These are phyloP conservation scores for Cladorhizidae sp. DNA, from an alignment of 37 sponge, comb jelly and placozoan genomes.

Conservation along the genomic window DNA sequence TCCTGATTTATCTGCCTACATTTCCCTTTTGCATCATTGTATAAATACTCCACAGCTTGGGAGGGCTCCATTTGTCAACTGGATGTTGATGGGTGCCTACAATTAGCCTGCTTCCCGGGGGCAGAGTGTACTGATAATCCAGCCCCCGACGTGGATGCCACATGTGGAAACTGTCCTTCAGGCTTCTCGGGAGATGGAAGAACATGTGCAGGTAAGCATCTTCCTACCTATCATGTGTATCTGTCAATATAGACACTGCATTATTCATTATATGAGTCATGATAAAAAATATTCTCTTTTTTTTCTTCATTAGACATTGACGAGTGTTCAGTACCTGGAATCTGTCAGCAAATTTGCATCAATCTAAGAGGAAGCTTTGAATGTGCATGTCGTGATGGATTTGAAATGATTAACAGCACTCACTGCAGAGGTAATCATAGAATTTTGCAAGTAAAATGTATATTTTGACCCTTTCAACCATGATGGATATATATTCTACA, in stretches of 20 bases:
- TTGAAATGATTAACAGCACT: neutral
- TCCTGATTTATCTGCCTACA: too few relatives aligned
- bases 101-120: conserved; percentile 55
- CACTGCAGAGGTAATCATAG: too few relatives aligned
- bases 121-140: conserved; percentile 47
- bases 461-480: neutral
- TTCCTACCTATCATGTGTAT: conserved; percentile 43
- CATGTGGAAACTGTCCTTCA: conserved; percentile 66
- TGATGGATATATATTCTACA: neutral
- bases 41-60: conserved; percentile 25
- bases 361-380: conserved; percentile 48
- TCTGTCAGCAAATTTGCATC: conserved; percentile 58
- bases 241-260: conserved; percentile 28
- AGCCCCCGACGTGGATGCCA: conserved; percentile 53
- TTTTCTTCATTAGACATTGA: conserved; percentile 24
- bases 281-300: too few relatives aligned
- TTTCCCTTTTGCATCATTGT: too few relatives aligned
- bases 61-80: conserved; percentile 49
- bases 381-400: conserved; percentile 56
- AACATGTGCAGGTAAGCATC: conserved; percentile 56
- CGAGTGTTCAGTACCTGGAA: conserved; percentile 5
- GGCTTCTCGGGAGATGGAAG: conserved; percentile 46
- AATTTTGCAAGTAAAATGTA: neutral
- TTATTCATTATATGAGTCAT: too few relatives aligned
- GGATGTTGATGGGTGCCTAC: conserved; percentile 68